These are phyloP conservation scores for Pomacea maculata DNA, from an alignment of 1,140 invertebrate genomes.

Conservation along the genomic window DNA sequence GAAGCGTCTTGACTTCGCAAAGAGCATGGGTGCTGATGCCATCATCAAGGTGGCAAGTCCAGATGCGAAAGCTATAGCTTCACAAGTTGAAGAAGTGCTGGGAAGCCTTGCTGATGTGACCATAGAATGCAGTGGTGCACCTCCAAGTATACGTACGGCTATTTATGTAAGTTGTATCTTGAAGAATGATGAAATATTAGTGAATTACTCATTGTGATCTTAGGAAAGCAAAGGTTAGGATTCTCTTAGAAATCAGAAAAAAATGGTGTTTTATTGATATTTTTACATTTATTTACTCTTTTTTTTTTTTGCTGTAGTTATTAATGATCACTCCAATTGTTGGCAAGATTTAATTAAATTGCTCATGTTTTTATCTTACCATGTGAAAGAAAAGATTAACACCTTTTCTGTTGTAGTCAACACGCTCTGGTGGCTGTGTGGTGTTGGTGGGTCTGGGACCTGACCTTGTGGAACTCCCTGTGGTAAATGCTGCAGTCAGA, in stretches of 20 bases:
- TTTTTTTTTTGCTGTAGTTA: too few relatives aligned
- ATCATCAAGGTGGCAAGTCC: conserved; percentile 68
- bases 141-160: conserved; percentile 79
- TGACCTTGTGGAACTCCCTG: conserved; percentile 80
- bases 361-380: too few relatives aligned
- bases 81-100: conserved; percentile 73
- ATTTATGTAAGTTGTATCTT: conserved; percentile 73
- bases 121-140: conserved; percentile 88
- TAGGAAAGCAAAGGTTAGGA: too few relatives aligned
- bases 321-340: too few relatives aligned
- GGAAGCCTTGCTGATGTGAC: conserved; percentile 78
- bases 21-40: conserved; percentile 82
- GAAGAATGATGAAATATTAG: background rate
- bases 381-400: too few relatives aligned
- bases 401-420: conserved; percentile 71
- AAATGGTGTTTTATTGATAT: too few relatives aligned
- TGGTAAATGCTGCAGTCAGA: conserved; percentile 79
- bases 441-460: conserved; percentile 88
- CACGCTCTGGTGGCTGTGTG: conserved; percentile 82
- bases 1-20: conserved; percentile 80
- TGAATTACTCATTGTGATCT: background rate
- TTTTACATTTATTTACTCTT: too few relatives aligned
- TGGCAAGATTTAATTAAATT: too few relatives aligned
- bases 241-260: too few relatives aligned
- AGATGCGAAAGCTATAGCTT: conserved; percentile 69